Evolutionary conservation across 2,797 vertebrate genomes (phyloP), one percentile per base, ranked within the genome.

Genomic region (Chaetophractus vellerosus): DNA sequence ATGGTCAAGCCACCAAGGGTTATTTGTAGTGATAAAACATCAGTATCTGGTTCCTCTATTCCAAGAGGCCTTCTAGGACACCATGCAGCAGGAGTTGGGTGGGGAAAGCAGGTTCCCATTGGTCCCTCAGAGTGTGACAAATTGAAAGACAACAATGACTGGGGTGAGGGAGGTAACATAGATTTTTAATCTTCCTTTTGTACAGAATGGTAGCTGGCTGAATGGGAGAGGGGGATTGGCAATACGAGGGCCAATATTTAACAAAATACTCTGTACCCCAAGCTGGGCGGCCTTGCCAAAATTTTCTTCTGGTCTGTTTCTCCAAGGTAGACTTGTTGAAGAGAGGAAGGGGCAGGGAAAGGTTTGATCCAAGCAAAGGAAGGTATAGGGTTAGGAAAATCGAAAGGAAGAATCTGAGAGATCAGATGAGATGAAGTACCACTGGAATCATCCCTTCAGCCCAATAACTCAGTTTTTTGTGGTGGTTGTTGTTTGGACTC

Each of bases 291-390:
- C 61, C 64, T 63, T 76, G 81, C 45, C 24, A 26, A 68, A 74
- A 71, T 86, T 90, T 82, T 86, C 36, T 63, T 94, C 55, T 90
- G 31, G 76, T 76, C 41, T 69, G 31, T 80, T 79, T 75, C 68
- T 94, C 59, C 75, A 21, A 79, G 61, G 45, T 76, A 64, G 52
- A 81, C 50, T 55, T 80, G 21, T 21, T 81, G 24, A 74, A 76
- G 36, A 75, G 10, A 87, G 50, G 15, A 88, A 41, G 55, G 7
- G 45, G 18, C 28, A 86, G 38, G 61, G 69, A 88, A 87, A 7
- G 66, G 16, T 75, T 86, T 61, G 33, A 79, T 55, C 57, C 52
- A 36, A 64, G 15, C 33, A 80, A 85, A 84, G 38, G 48, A 71
- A 83, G 4, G 8, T 85, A 33, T 50, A 72, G 79, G 18, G 14